phyloP scores from a whole-genome alignment of 2,888 invertebrate genomes.

The Xestia sexstrigata region DNA sequence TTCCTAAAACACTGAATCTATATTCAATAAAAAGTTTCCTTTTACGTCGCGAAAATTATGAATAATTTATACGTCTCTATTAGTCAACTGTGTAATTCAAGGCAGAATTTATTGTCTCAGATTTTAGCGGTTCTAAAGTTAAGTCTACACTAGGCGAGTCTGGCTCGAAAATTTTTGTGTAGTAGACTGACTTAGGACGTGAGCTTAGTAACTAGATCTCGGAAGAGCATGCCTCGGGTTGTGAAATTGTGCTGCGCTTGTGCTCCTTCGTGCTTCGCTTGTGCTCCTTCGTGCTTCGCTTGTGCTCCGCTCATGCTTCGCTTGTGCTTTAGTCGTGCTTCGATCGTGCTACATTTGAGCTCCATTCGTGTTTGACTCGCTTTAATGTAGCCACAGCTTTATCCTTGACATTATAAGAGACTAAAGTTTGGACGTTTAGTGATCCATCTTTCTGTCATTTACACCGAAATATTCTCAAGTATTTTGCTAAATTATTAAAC shows the following conservation, averaged over 20 bases:
- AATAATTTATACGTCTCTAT: constrained; percentile 42
- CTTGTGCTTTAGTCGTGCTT: not conserved
- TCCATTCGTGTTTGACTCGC: not conserved
- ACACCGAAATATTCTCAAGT: constrained; percentile 37
- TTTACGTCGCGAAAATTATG: constrained; percentile 35
- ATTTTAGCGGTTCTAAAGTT: constrained; percentile 33
- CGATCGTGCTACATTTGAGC: too few relatives aligned
- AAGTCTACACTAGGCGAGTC: not conserved
- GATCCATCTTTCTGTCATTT: constrained; percentile 55
- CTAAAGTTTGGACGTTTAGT: constrained; percentile 28
- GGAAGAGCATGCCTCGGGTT: not conserved
- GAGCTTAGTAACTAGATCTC: not conserved
- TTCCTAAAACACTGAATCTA: constrained; percentile 20
- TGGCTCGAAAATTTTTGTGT: not conserved
- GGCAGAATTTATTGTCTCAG: constrained; percentile 27
- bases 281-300: not conserved
- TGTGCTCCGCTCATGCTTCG: not conserved
- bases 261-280: not conserved
- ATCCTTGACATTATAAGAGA: constrained; percentile 29
- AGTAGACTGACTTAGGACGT: not conserved
- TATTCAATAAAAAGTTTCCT: constrained; percentile 36
- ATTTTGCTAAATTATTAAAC: constrained; percentile 36
- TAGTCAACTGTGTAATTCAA: constrained; percentile 43
- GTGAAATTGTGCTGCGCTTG: not conserved
- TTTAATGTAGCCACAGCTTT: not conserved